Base-by-base conservation (phyloP, 2,797 vertebrate genomes). In the Syndactyla subalaris region DNA sequence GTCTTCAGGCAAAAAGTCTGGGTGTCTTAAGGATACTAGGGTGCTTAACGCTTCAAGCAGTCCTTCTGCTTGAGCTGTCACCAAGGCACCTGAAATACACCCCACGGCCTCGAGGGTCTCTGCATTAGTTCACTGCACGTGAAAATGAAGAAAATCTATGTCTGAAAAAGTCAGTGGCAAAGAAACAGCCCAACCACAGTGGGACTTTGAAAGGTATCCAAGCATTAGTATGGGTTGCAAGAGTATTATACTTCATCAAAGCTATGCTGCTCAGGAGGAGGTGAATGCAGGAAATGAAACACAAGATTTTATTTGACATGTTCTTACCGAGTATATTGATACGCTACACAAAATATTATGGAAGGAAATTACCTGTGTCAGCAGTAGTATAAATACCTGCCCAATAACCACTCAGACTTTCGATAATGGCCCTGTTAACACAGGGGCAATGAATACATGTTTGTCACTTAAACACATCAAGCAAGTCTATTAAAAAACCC, bases 351-450 rank as follows among this genome's bases (percentile, higher is more conserved):
- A 96, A 97, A 95, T 96, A 95, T 95, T 95, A 96, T 70, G 87
- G 92, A 92, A 95, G 93, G 90, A 95, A 96, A 96, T 94, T 78
- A 95, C 89, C 91, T 95, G 76, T 92, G 95, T 94, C 93, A 93
- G 95, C 95, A 96, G 70, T 55, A 24, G 87, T 86, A 95, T 91
- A 95, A 94, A 95, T 72, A 81, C 76, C 76, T 91, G 91, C 80
- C 95, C 92, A 94, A 92, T 88, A 95, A 83, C 38, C 85, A 88
- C 82, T 86, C 70, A 81, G 57, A 93, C 58, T 94, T 93, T 75
- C 13, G 6, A 88, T 95, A 97, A 93, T 70, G 85, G 85, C 66
- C 75, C 68, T 91, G 86, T 93, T 96, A 94, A 95, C 91, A 94
- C 0, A 13, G 68, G 68, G 82, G 79, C 95, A 88, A 94, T 76